A percentile compares a stretch with the other conserved stretches of the same genome.
phyloP scores from a whole-genome alignment of 1,140 invertebrate species.

The Calephelis virginiensis region DNA sequence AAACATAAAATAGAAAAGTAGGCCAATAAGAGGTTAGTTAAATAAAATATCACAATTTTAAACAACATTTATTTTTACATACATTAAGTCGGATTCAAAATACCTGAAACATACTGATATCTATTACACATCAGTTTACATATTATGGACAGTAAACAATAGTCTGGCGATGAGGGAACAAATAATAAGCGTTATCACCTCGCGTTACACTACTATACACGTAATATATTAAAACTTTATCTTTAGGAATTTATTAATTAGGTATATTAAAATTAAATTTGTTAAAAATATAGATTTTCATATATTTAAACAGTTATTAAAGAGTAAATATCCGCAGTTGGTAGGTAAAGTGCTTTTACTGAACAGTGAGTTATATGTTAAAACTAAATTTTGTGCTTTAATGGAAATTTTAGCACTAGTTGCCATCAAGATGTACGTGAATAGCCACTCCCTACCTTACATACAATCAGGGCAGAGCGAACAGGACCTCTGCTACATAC shows the following conservation, averaged over 20 bases:
- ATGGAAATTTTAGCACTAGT: slow-evolving; percentile 63
- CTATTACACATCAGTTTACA: slow-evolving; percentile 73
- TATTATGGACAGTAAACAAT: slow-evolving; percentile 71
- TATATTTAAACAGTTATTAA: slow-evolving; percentile 68
- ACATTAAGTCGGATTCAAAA: slow-evolving; percentile 78
- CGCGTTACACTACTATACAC: slow-evolving; percentile 73
- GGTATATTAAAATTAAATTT: slow-evolving; percentile 73
- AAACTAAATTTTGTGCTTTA: slow-evolving; percentile 46
- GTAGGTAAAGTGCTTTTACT: slow-evolving; percentile 31
- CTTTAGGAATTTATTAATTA: slow-evolving; percentile 75
- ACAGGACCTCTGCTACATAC: too few species aligned
- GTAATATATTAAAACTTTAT: slow-evolving; percentile 73
- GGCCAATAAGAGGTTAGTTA: slow-evolving; percentile 17
- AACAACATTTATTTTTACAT: slow-evolving; percentile 79
- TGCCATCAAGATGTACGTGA: slow-evolving; percentile 41
- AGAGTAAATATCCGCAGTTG: slow-evolving; percentile 59
- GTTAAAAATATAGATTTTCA: slow-evolving; percentile 77
- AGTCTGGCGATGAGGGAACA: slow-evolving; percentile 38
- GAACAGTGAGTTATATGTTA: neutral
- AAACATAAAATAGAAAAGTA: neutral
- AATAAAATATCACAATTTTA: slow-evolving; percentile 71
- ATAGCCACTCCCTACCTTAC: slow-evolving; percentile 11
- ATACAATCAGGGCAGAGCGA: too few species aligned
- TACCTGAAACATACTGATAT: slow-evolving; percentile 76
- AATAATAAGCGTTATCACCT: slow-evolving; percentile 66